Evolutionary conservation across 2,113 vertebrate species (phyloP).

Genomic region (Planiliza haematocheilus): DNA sequence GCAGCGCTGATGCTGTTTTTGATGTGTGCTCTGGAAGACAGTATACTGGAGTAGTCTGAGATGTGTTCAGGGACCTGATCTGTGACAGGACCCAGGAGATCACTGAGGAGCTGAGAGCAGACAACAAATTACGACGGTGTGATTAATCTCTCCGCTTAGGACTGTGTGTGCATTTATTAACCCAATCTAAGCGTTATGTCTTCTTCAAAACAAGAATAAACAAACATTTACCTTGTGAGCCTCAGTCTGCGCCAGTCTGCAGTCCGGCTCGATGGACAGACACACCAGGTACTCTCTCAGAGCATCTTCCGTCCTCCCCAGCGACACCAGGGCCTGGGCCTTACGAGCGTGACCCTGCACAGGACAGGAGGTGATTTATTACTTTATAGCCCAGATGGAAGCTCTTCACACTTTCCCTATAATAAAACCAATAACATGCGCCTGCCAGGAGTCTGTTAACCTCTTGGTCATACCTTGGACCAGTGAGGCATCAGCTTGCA

Average conservation of each 20-base stretch:
- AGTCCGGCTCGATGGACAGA: constrained; percentile 89
- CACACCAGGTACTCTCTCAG: constrained; percentile 91
- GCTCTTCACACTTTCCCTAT: not conserved
- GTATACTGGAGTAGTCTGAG: constrained; percentile 85
- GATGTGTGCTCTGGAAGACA: constrained; percentile 87
- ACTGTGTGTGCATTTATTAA: no score
- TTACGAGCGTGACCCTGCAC: constrained; percentile 90
- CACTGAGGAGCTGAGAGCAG: constrained; percentile 87
- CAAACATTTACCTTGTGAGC: constrained; percentile 84
- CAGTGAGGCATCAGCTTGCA: constrained; percentile 90
- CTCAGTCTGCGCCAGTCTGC: constrained; percentile 86
- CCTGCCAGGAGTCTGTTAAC: not conserved
- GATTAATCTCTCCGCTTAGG: not conserved
- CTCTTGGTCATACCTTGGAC: constrained; percentile 86
- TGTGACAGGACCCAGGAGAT: constrained; percentile 88
- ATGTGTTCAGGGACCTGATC: constrained; percentile 89
- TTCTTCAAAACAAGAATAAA: no score
- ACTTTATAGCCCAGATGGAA: not conserved
- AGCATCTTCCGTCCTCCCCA: constrained; percentile 90
- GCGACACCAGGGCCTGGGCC: constrained; percentile 88
- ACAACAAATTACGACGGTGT: not conserved
- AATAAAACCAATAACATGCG: not conserved
- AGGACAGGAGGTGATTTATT: not conserved
- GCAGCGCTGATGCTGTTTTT: constrained; percentile 83
- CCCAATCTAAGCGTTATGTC: no score